Evolutionary conservation across 2,888 invertebrate species (phyloP).

Genomic region (Nomada fucata): DNA sequence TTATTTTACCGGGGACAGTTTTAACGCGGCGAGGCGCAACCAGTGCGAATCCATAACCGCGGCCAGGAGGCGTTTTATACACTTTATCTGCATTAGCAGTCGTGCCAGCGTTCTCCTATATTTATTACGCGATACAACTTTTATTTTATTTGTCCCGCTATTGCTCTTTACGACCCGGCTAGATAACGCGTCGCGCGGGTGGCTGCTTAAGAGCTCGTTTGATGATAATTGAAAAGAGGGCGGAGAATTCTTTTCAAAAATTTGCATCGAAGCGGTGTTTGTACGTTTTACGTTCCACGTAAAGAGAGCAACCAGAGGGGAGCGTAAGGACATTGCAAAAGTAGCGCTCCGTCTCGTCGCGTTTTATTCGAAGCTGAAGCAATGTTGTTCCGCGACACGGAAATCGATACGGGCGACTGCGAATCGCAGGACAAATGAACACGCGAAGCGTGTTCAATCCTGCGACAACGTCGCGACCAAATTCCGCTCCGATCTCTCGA

Average conservation of each 20-base stretch:
- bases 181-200: background rate
- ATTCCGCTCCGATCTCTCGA: too few relatives aligned
- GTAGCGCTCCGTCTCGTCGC: too few relatives aligned
- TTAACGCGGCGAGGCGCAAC: conserved; percentile 67
- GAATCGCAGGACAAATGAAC: too few relatives aligned
- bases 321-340: background rate
- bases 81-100: conserved; percentile 68
- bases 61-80: conserved; percentile 55
- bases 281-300: conserved; percentile 1
- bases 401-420: too few relatives aligned
- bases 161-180: conserved; percentile 23
- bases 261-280: conserved; percentile 4
- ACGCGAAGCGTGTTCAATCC: too few relatives aligned
- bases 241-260: conserved; percentile 27
- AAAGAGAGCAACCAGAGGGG: background rate
- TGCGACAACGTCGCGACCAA: too few relatives aligned
- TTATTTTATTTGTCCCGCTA: conserved; percentile 50
- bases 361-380: too few relatives aligned
- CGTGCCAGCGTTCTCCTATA: conserved; percentile 19
- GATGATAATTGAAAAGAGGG: conserved; percentile 44
- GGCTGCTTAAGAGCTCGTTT: conserved; percentile 17
- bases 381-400: too few relatives aligned
- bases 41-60: conserved; percentile 66
- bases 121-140: conserved; percentile 57
- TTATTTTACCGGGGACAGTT: conserved; percentile 72